A percentile compares a stretch with the other conserved stretches of the same genome.
phyloP scores from a whole-genome alignment of 1,140 invertebrate species.

The Caerostris darwini region DNA sequence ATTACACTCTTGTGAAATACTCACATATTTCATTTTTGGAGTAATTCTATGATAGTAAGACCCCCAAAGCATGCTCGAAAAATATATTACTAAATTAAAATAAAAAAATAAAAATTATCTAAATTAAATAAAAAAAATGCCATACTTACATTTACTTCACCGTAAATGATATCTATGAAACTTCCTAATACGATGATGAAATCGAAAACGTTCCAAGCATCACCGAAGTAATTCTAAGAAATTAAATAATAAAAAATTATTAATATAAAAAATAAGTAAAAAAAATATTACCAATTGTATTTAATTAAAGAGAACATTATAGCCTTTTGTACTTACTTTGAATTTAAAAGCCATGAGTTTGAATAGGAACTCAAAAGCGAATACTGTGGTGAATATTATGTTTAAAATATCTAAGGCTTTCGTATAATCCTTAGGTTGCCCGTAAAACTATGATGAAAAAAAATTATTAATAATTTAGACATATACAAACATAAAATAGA shows the following conservation, averaged over 20 bases:
- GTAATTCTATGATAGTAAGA: too few species aligned
- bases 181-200: too few species aligned
- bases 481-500: neutral
- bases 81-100: neutral
- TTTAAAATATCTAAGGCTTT: constrained; percentile 95
- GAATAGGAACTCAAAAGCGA: constrained; percentile 98
- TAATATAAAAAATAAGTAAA: neutral
- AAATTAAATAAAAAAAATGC: too few species aligned
- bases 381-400: constrained; percentile 98
- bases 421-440: constrained; percentile 92
- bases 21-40: too few species aligned
- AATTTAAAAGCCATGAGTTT: constrained; percentile 99
- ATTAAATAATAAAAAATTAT: too few species aligned
- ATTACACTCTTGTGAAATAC: too few species aligned
- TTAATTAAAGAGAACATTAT: neutral
- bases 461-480: neutral
- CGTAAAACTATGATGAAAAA: constrained; percentile 87
- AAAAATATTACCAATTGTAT: neutral
- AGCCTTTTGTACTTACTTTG: constrained; percentile 89
- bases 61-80: neutral
- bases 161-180: constrained; percentile 99
- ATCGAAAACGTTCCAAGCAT: constrained; percentile 99
- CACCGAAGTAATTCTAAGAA: too few species aligned
- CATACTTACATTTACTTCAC: too few species aligned
- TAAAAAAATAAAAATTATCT: neutral